Evolutionary conservation across 2,888 invertebrate genomes (phyloP).

Genomic region (Pilophorus perplexus): DNA sequence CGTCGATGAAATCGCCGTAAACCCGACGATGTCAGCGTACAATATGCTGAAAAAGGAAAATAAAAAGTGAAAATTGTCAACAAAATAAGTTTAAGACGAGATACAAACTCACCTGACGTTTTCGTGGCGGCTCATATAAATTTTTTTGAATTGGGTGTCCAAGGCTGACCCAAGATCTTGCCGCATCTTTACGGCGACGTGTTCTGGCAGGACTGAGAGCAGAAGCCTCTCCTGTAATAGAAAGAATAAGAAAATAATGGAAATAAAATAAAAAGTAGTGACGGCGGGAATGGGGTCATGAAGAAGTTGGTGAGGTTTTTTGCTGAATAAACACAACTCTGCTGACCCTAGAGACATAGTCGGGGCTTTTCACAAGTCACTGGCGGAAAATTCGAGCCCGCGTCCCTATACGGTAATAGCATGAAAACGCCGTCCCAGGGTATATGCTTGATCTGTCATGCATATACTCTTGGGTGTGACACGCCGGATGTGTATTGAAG

Average conservation of each 20-base stretch:
- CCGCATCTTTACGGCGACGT: constrained; percentile 95
- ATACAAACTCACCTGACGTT: constrained; percentile 89
- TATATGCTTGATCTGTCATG: no score
- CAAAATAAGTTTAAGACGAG: neutral
- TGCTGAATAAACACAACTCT: neutral
- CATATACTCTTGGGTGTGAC: no score
- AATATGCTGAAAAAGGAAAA: constrained; percentile 69
- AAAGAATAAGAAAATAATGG: neutral
- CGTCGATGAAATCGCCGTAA: constrained; percentile 92
- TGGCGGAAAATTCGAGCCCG: no score
- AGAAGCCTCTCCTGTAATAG: constrained; percentile 78
- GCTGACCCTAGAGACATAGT: no score
- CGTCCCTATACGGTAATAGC: no score
- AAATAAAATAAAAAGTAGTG: no score
- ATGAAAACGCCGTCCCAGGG: no score
- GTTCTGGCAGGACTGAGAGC: constrained; percentile 90
- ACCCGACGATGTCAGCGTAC: constrained; percentile 97
- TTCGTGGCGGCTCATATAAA: constrained; percentile 95
- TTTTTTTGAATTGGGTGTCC: constrained; percentile 94
- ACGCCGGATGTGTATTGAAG: no score
- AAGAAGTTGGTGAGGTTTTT: neutral
- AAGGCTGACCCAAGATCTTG: constrained; percentile 83
- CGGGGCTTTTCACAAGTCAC: no score
- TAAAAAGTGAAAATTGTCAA: neutral
- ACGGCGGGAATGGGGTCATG: no score